Evolutionary conservation across 2,888 invertebrate genomes (phyloP), one percentile per base, ranked within the genome.

Genomic region (Glaucopsyche alexis): DNA sequence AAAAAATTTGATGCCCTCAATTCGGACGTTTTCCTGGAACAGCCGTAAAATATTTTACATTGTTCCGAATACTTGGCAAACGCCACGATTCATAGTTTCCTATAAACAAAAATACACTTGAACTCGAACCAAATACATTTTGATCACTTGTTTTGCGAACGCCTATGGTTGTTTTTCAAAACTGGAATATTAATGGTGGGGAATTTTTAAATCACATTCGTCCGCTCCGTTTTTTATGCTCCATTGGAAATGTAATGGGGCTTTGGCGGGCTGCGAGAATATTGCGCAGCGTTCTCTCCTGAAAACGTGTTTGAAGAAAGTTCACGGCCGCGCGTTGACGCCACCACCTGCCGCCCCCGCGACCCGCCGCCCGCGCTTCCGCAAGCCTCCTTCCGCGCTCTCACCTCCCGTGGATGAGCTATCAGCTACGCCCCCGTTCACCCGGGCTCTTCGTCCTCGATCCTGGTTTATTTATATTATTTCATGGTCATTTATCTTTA

Each of bases 291-390:
- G 88, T 80, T 88, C 83, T 87, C 84, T 91, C 89, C 92, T 93
- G 91, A 92, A 91, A 92, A 91, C 91, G 90, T 91, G 92, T 87
- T 89, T 90, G 87, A 91, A 91, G 93, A 92, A 93, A 93, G 93
- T 93, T 93, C 93, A 93, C 86, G 93, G 93, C 86, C 93, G 93
- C 93, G 85, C 93, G 88, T 93, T 93, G 93, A 93, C 93, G 91
- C 84, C 83, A 81, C 85, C 84, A 84, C 86, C 87, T 83, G 84
- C 85, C 86, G 81, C 83, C 82, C 83, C 76, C 69, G 71, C 79
- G 55, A 76, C 77, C 73, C 74, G 77, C 67, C 76, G 77, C 75
- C 78, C 77, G 76, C 79, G 80, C 82, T 82, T 83, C 82, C 82
- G 81, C 82, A 80, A 79, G 79, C 79, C 82, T 79, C 85, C 85